Base-by-base conservation (phyloP, 1,140 invertebrate genomes). In the Colletes latitarsis region DNA sequence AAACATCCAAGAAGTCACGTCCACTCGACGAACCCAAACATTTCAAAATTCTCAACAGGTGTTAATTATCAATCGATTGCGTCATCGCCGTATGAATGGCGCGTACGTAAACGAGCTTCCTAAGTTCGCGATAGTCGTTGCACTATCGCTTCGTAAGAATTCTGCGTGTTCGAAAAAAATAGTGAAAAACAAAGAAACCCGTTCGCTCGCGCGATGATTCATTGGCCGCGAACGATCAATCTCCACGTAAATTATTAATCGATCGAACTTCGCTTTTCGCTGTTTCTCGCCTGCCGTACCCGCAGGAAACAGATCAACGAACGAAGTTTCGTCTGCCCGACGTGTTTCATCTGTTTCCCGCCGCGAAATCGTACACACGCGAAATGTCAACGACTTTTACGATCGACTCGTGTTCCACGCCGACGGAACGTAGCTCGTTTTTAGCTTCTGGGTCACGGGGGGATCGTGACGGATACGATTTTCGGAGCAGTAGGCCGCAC, bases 361-460 rank as follows among this genome's bases (percentile, higher is more conserved):
- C 14, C 46, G 46, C 4, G 10, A 67, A 80, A 55, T 72, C 19
- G 39, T n/a, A 30, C 30, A 30, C 30, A 0, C 6, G 30, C 30
- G 49, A 83, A 85, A 83, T 74, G 77, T 80, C 68, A 71, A 52
- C 17, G 19, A 15, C 15, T 82, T 30, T 66, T 82, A 82, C 30
- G 80, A 77, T n/a, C 58, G 49, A 49, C 9, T 70, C 58, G 53
- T n/a, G 53, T 66, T 70, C 63, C 41, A 64, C 52, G 52, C 17
- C 41, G 52, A 4, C 41, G 30, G 12, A 62, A 53, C 6, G 21
- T 9, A 6, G 17, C 46, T 17, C 17, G 46, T 70, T 43, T 49
- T 53, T 41, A 15, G 43, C 64, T 15, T 49, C 9, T 46, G 69
- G 9, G 41, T 72, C 43, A 21, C 17, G n/a, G 10, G 30, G n/a